These are phyloP conservation scores for Netelia fuscicornis DNA, from an alignment of 2,888 invertebrate genomes.

Conservation along the genomic window DNA sequence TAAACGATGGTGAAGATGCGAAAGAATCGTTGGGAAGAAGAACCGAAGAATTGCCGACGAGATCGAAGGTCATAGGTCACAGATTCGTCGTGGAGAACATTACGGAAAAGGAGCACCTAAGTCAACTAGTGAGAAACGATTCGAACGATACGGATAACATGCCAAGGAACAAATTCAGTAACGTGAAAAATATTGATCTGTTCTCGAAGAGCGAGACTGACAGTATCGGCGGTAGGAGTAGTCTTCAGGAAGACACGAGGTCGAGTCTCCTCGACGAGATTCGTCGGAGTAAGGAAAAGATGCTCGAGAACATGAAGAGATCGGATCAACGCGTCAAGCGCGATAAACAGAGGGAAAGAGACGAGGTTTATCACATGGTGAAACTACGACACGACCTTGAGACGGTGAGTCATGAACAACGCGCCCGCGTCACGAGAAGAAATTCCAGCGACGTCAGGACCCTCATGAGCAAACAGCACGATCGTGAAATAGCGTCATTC, in stretches of 20 bases:
- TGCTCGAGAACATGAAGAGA: slow-evolving; percentile 76
- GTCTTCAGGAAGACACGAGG: slow-evolving; percentile 69
- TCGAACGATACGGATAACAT: slow-evolving; percentile 72
- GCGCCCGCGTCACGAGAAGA: slow-evolving; percentile 62
- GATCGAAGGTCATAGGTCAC: slow-evolving; percentile 76
- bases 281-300: slow-evolving; percentile 75
- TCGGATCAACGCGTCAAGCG: slow-evolving; percentile 62
- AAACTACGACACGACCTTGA: slow-evolving; percentile 72
- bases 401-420: slow-evolving; percentile 78
- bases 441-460: slow-evolving; percentile 83
- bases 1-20: neutral
- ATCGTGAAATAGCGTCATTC: slow-evolving; percentile 86
- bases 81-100: slow-evolving; percentile 82
- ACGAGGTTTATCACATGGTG: slow-evolving; percentile 70
- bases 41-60: slow-evolving; percentile 57
- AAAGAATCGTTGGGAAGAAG: neutral
- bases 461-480: slow-evolving; percentile 79
- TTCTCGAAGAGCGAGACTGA: slow-evolving; percentile 80
- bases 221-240: slow-evolving; percentile 76
- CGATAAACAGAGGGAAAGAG: slow-evolving; percentile 69
- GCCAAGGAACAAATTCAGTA: slow-evolving; percentile 76
- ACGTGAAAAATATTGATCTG: slow-evolving; percentile 80
- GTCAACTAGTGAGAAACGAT: slow-evolving; percentile 75
- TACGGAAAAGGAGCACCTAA: slow-evolving; percentile 80
- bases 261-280: slow-evolving; percentile 75